Evolutionary conservation across 2,113 vertebrate genomes (phyloP).

Genomic region (Carlito syrichta): DNA sequence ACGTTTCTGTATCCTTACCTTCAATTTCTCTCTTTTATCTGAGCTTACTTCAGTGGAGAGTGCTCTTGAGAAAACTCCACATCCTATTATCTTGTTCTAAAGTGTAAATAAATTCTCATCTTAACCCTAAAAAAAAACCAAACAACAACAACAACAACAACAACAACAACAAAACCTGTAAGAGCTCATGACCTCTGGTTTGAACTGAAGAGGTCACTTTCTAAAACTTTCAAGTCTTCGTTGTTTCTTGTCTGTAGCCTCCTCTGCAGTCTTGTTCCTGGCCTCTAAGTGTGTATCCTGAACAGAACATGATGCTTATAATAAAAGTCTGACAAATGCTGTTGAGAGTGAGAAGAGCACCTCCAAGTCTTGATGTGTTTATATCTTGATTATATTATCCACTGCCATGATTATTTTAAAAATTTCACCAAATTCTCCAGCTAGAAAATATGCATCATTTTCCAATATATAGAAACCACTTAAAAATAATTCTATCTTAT

Average conservation of each 20-base stretch:
- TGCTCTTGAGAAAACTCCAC: not conserved
- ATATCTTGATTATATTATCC: not conserved
- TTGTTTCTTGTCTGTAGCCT: not conserved
- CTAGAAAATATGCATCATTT: not conserved
- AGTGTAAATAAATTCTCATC: not conserved
- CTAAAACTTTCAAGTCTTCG: not conserved
- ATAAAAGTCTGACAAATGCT: not conserved
- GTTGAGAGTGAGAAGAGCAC: not conserved
- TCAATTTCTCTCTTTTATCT: not conserved
- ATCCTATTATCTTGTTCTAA: not conserved
- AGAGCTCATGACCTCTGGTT: not conserved
- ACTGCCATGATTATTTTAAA: not conserved
- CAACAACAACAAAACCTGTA: not conserved
- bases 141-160: no score
- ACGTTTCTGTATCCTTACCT: not conserved
- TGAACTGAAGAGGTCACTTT: not conserved
- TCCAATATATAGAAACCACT: not conserved
- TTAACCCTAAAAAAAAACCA: not conserved
- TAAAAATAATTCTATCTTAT: not conserved
- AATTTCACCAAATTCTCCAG: not conserved
- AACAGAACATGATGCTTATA: not conserved
- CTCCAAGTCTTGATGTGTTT: not conserved
- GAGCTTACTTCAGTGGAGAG: not conserved
- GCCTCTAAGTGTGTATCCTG: not conserved
- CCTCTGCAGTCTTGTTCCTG: not conserved